Conservation (phyloP, 2,113 vertebrate genomes). For the Apteryx owenii region DNA sequence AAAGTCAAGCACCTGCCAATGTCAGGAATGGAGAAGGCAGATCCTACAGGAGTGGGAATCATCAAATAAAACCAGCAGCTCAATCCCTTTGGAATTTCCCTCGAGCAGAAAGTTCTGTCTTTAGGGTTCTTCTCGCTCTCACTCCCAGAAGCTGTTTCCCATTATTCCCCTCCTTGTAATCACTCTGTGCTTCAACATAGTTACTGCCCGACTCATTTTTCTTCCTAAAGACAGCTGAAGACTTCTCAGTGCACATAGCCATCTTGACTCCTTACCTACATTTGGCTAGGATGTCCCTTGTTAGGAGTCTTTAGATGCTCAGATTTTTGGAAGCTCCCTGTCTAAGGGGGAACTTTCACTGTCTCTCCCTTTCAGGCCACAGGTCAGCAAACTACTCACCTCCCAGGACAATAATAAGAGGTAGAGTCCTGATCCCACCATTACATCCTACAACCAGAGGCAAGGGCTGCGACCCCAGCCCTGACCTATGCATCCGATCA, state of each 20-base stretch:
- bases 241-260: not conserved
- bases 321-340: not conserved
- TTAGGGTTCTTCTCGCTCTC: not conserved
- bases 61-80: not conserved
- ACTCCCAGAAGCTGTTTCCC: not conserved
- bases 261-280: not conserved
- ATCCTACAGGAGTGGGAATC: not conserved
- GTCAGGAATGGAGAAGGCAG: not conserved
- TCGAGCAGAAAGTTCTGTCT: not conserved
- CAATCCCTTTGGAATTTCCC: not conserved
- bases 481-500: not conserved
- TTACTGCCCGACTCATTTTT: not conserved
- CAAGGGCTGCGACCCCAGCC: not conserved
- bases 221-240: not conserved
- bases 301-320: not conserved
- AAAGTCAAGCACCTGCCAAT: conserved; percentile 18
- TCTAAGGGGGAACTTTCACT: not conserved
- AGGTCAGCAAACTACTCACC: not conserved
- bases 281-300: not conserved
- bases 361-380: not conserved
- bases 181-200: not conserved
- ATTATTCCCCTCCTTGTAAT: not conserved
- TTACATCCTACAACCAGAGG: not conserved
- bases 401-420: not conserved
- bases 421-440: not conserved